These are phyloP conservation scores for Saguinus midas DNA, from an alignment of 2,113 vertebrate species.

Conservation along the genomic window DNA sequence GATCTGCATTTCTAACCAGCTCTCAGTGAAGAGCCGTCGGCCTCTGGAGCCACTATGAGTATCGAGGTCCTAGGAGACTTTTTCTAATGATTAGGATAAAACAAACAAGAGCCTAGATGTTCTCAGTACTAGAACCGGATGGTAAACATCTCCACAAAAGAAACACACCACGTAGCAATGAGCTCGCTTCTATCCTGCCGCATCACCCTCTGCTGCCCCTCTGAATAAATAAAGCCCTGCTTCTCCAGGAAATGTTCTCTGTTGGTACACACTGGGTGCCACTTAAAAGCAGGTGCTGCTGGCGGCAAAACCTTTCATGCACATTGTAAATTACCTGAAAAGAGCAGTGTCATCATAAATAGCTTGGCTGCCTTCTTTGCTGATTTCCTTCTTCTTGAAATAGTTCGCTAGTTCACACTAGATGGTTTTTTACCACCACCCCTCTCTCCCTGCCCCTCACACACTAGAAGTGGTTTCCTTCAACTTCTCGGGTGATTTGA, in stretches of 20 bases:
- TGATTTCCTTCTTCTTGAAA: not conserved
- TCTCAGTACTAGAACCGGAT: not conserved
- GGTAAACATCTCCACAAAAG: not conserved
- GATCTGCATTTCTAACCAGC: not conserved
- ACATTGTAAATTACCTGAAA: constrained; percentile 20
- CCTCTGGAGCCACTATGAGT: not conserved
- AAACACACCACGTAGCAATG: not conserved
- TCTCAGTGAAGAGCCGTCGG: not conserved
- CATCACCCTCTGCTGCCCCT: not conserved
- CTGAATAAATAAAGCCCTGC: not conserved
- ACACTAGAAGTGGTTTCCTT: not conserved
- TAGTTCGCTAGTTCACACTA: not conserved
- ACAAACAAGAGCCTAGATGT: not conserved
- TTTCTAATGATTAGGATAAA: not conserved
- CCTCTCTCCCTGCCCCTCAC: not conserved
- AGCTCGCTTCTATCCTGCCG: not conserved
- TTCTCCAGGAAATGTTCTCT: not conserved
- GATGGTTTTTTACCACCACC: not conserved
- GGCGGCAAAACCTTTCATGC: not conserved
- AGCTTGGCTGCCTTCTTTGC: constrained; percentile 2
- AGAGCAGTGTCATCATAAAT: not conserved
- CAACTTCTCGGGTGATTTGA: not conserved
- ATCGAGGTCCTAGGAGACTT: not conserved
- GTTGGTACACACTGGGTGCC: not conserved
- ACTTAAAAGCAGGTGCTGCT: not conserved